Evolutionary conservation across 2,888 invertebrate species (phyloP), one percentile per base, ranked within the genome.

Genomic region (Drosophila paranaensis): DNA sequence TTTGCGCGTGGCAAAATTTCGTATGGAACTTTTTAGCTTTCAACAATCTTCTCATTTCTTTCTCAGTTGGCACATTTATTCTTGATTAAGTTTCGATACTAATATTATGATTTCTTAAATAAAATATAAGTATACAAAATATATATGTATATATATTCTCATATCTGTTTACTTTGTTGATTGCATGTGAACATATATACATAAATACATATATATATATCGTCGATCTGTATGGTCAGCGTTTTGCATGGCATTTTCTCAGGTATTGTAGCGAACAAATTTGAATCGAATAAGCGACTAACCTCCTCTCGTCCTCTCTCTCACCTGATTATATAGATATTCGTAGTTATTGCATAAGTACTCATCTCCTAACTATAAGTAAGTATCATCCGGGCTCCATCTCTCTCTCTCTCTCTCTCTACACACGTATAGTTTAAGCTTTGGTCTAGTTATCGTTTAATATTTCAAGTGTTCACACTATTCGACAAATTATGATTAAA

Each of bases 71-170:
- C 84, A 84, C 84, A 30, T 81, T 73, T 71, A 58, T 58, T 50
- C 37, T 25, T 53, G 20, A 53, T 53, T 37, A 37, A 27, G 11
- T 53, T 54, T 73, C 60, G 67, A 65, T 64, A 71, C 51, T 88
- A 78, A 82, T 60, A 62, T 83, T 80, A 70, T 79, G 81, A 83
- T 54, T 85, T 83, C 89, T 83, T 84, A 89, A 87, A 83, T 86
- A 88, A 88, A 88, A 80, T 74, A 70, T 69, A 81, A 77, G 87
- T 79, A 86, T 88, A 83, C 82, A 88, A 82, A 88, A 82, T 82
- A 82, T 63, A 67, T 82, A 82, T 58, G 54, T 58, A 67, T 86
- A 82, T 84, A 27, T 62, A 66, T 82, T 46, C 60, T 60, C 64
- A 81, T 78, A 75, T 72, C 75, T 69, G 64, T 78, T 54, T 51